A percentile compares a stretch with the other conserved stretches of the same genome.
These are phyloP conservation scores for Rhopilema esculentum DNA, from an alignment of 30 jellyfish, hydroid and myxozoan genomes.

Conservation along the genomic window DNA sequence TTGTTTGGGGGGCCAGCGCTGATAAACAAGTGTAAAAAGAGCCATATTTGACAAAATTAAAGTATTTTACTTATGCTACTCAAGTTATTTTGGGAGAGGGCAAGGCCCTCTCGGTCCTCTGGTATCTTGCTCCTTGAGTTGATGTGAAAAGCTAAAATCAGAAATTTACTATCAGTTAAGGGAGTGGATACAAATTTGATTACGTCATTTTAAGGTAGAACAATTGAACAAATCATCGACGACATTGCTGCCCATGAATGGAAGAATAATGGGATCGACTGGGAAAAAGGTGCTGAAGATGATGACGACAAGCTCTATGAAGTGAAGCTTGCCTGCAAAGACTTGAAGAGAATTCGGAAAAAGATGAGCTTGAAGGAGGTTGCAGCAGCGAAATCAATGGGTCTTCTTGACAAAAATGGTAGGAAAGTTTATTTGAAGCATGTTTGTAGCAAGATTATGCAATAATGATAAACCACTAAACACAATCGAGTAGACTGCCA, in stretches of 20 bases:
- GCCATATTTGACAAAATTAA: no score
- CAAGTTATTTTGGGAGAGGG: no score
- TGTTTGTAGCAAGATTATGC: background rate
- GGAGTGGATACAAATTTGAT: no score
- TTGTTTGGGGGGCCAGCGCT: no score
- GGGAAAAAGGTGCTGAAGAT: constrained; percentile 16
- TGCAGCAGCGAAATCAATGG: constrained; percentile 47
- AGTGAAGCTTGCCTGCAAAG: constrained; percentile 9
- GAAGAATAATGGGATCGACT: constrained; percentile 35
- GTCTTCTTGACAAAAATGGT: constrained; percentile 57
- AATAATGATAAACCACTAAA: no score
- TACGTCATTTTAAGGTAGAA: background rate
- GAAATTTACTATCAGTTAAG: no score
- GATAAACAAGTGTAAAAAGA: no score
- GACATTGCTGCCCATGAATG: constrained; percentile 35
- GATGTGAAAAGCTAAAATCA: no score
- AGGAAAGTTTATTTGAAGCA: background rate
- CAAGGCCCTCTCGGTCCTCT: no score
- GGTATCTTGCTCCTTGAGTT: no score
- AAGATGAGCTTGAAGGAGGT: constrained; percentile 22
- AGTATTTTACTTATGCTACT: no score
- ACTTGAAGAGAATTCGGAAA: background rate
- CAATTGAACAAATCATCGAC: constrained; percentile 16
- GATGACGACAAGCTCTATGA: constrained; percentile 35
- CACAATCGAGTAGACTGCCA: no score